phyloP scores from a whole-genome alignment of 2,888 invertebrate species.

The Eristalis intricaria region DNA sequence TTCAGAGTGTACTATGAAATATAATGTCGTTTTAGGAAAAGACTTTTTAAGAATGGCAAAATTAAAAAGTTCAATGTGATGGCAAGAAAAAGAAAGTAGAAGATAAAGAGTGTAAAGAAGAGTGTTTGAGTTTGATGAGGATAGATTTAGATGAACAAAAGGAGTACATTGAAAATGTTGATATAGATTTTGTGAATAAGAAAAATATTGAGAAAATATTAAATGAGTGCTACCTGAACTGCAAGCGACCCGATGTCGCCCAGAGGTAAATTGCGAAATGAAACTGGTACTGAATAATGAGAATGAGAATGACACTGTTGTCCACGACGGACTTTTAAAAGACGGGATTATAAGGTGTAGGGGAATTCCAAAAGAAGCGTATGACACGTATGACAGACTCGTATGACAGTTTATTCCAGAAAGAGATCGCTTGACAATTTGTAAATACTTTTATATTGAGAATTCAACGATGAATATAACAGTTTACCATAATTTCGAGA shows the following conservation, averaged over 20 bases:
- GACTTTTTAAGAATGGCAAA: too few species aligned
- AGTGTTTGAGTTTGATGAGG: not conserved
- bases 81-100: not conserved
- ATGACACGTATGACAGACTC: too few species aligned
- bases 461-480: too few species aligned
- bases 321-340: slow-evolving; percentile 22
- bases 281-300: slow-evolving; percentile 11
- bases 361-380: too few species aligned
- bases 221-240: too few species aligned
- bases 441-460: too few species aligned
- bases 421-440: too few species aligned
- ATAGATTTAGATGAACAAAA: too few species aligned
- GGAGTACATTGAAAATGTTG: slow-evolving; percentile 18
- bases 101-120: too few species aligned
- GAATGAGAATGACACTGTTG: slow-evolving; percentile 32
- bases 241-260: too few species aligned
- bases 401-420: too few species aligned
- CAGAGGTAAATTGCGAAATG: slow-evolving; percentile 2
- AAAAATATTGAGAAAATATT: slow-evolving; percentile 16
- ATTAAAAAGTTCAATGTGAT: slow-evolving; percentile 6
- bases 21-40: slow-evolving; percentile 48
- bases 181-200: slow-evolving; percentile 19
- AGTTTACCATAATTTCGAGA: too few species aligned
- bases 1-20: slow-evolving; percentile 51
- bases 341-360: slow-evolving; percentile 12